phyloP scores from a whole-genome alignment of 2,888 invertebrate genomes.

The Monopis laevigella region DNA sequence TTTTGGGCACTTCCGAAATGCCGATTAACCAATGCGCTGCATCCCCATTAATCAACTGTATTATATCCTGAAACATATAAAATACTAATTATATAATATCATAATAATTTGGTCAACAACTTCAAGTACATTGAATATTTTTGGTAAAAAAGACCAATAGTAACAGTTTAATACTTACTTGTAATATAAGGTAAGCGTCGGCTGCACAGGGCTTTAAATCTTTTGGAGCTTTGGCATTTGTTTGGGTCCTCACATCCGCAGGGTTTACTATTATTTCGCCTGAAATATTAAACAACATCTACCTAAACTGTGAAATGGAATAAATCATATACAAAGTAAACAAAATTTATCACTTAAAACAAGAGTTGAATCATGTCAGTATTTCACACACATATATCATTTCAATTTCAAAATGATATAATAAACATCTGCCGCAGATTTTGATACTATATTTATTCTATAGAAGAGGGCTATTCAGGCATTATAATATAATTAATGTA shows the following conservation, averaged over 20 bases:
- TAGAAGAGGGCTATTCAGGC: too few species aligned
- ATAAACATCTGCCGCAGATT: too few species aligned
- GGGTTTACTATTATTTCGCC: constrained; percentile 70
- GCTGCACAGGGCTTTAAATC: constrained; percentile 88
- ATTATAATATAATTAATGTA: too few species aligned
- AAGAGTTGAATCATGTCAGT: too few species aligned
- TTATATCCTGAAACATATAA: constrained; percentile 78
- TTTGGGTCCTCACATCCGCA: constrained; percentile 80
- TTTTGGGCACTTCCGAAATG: constrained; percentile 96
- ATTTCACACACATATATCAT: too few species aligned
- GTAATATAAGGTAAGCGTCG: constrained; percentile 95
- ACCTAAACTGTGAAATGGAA: too few species aligned
- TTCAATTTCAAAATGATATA: too few species aligned
- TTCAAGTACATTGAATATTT: not conserved
- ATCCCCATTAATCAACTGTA: constrained; percentile 96
- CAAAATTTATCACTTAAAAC: too few species aligned
- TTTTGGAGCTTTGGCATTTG: constrained; percentile 78
- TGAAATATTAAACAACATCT: constrained; percentile 23
- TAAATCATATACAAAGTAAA: too few species aligned
- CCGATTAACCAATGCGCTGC: constrained; percentile 95
- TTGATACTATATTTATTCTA: too few species aligned
- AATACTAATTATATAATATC: not conserved
- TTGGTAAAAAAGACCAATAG: not conserved
- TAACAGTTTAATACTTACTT: constrained; percentile 59
- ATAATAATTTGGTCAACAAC: not conserved